These are phyloP conservation scores for Limnodromus scolopaceus DNA, from an alignment of 2,797 vertebrate species.

Conservation along the genomic window DNA sequence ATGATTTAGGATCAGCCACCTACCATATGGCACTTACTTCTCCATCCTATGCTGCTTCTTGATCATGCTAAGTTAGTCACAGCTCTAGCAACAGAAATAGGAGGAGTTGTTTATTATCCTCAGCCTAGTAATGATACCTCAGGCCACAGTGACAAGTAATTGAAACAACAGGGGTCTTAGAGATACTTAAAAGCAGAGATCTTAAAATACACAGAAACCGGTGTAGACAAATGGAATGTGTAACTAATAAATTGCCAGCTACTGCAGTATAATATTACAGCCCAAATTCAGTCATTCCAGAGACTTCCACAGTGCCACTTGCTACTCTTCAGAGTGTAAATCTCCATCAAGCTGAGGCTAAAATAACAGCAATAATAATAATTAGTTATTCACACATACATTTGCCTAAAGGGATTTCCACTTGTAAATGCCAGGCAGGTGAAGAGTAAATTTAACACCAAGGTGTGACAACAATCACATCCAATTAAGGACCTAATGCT, in stretches of 20 bases:
- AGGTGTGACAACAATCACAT: not conserved
- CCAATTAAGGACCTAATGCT: not conserved
- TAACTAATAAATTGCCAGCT: slow-evolving; percentile 47
- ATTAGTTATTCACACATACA: not conserved
- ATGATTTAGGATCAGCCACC: not conserved
- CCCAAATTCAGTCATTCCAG: not conserved
- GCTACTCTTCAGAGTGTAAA: not conserved
- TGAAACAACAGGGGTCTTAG: slow-evolving; percentile 59
- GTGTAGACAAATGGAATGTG: slow-evolving; percentile 23
- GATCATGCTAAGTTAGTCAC: slow-evolving; percentile 45
- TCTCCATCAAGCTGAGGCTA: not conserved
- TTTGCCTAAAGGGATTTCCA: slow-evolving; percentile 27
- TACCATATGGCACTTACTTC: not conserved
- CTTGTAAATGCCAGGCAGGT: not conserved
- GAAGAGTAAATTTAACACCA: not conserved
- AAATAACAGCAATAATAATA: slow-evolving; percentile 3
- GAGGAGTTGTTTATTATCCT: slow-evolving; percentile 55
- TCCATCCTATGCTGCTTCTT: slow-evolving; percentile 10
- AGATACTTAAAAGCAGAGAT: slow-evolving; percentile 31
- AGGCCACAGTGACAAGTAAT: slow-evolving; percentile 59
- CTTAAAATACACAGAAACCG: slow-evolving; percentile 39
- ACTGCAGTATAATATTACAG: not conserved
- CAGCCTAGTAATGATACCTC: slow-evolving; percentile 43
- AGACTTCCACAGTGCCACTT: not conserved
- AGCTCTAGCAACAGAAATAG: slow-evolving; percentile 35